Percentiles rank a stretch among this genome's conserved stretches.
Conservation (phyloP, 92 coral and sea anemone species). For the Montipora capitata region DNA sequence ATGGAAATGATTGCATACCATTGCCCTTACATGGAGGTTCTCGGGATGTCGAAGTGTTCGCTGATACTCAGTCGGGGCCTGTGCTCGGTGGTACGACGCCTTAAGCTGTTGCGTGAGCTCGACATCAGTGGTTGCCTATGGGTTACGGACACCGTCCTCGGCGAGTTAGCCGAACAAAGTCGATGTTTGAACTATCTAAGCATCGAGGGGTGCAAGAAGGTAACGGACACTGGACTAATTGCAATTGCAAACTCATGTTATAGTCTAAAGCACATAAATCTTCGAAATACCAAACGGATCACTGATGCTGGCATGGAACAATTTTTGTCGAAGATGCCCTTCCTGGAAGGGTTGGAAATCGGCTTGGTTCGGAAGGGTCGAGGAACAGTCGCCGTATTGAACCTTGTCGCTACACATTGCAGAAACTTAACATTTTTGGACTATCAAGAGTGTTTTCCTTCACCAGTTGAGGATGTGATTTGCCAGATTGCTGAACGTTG, state of each 20-base stretch:
- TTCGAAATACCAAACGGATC: slow-evolving; percentile 77
- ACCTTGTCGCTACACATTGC: slow-evolving; percentile 73
- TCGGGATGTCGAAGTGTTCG: slow-evolving; percentile 74
- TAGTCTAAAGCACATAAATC: slow-evolving; percentile 71
- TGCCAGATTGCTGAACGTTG: slow-evolving; percentile 75
- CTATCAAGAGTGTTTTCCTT: slow-evolving; percentile 61
- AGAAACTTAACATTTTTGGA: slow-evolving; percentile 59
- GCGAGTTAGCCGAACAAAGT: slow-evolving; percentile 61
- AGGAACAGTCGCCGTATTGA: slow-evolving; percentile 65
- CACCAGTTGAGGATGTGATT: slow-evolving; percentile 62
- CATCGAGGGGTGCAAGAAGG: slow-evolving; percentile 84
- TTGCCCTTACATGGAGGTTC: slow-evolving; percentile 76
- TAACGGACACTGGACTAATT: slow-evolving; percentile 76
- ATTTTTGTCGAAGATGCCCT: slow-evolving; percentile 67
- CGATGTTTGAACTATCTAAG: slow-evolving; percentile 59
- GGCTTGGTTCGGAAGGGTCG: slow-evolving; percentile 84
- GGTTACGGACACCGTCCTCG: slow-evolving; percentile 70
- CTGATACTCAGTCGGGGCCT: slow-evolving; percentile 68
- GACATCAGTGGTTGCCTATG: slow-evolving; percentile 72
- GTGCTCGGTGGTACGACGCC: slow-evolving; percentile 62
- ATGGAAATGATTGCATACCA: slow-evolving; percentile 74
- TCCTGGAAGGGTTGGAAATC: slow-evolving; percentile 75
- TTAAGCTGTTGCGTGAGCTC: slow-evolving; percentile 60
- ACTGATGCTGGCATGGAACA: slow-evolving; percentile 78
- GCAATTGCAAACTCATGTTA: slow-evolving; percentile 58